Percentiles rank a stretch among this genome's conserved stretches.
Conservation (phyloP, 23 tunicate genomes). For the Trididemnum nubilum region DNA sequence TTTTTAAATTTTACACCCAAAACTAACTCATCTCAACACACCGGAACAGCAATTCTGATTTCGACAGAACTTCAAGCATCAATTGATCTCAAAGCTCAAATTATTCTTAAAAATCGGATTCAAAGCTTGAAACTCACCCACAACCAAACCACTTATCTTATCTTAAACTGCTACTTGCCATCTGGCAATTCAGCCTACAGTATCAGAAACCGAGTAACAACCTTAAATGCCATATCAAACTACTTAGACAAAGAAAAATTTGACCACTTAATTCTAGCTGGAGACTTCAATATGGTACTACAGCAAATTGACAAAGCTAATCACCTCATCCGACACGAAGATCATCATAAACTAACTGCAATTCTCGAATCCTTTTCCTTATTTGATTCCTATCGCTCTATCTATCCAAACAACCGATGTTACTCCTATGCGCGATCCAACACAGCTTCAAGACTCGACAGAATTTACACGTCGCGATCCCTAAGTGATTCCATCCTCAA, state of each 20-base stretch:
- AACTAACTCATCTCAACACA: background rate
- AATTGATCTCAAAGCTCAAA: background rate
- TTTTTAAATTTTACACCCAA: background rate
- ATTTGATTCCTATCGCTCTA: background rate
- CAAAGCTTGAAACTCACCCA: background rate
- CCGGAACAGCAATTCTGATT: background rate
- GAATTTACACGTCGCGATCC: background rate
- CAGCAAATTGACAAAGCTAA: background rate
- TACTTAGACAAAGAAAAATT: background rate
- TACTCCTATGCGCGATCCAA: background rate
- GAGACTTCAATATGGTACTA: constrained; percentile 11
- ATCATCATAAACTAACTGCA: background rate
- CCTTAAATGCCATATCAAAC: background rate
- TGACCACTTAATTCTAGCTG: constrained; percentile 1
- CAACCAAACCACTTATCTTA: background rate
- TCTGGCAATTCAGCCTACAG: background rate
- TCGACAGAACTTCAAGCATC: background rate
- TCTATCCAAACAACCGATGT: background rate
- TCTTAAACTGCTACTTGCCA: background rate
- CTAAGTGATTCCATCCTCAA: too few relatives aligned
- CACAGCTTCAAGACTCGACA: background rate
- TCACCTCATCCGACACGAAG: too few relatives aligned
- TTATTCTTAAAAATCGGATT: background rate
- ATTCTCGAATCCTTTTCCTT: background rate
- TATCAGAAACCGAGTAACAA: background rate